Base-by-base conservation (phyloP, 2,888 invertebrate species). In the Dorcus parallelipipedus region DNA sequence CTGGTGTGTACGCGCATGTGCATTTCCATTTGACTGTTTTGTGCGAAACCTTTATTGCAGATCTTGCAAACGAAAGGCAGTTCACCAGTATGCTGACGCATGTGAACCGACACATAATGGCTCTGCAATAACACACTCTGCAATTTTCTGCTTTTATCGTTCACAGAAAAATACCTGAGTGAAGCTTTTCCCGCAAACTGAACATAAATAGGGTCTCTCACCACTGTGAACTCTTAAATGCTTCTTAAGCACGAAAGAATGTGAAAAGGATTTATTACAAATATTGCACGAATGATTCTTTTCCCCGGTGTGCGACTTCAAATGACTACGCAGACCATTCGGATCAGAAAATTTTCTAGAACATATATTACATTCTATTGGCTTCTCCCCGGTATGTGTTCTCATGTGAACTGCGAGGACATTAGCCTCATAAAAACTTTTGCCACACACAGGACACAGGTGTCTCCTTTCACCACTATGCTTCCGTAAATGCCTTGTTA, bases 1-100 rank as follows among this genome's bases (percentile, higher is more conserved):
- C 74, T 74, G 1, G 73, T 72, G 56, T 75, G 75, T 9, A 68
- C 64, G 23, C 74, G 59, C 26, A 66, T 63, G 54, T 75, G 75
- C 62, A 73, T 70, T 63, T 73, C 69, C 61, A 74, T 59, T 56
- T 74, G 73, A 52, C 71, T 70, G 54, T 72, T 73, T 58, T 75
- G 75, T 0, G 69, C 66, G 54, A 74, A 75, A 42, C 70, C 65
- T 62, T 73, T 74, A 17, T 66, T 64, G 51, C 75, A 75, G 20
- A 69, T 60, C 5, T 59, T 61, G 58, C 75, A 75, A 10, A 61
- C 61, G 53, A 65, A 75, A 0, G 74, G 73, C 20, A 72, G 59
- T 59, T 74, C 73, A 4, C 74, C 75, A n/a, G 74, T 74, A 58
- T 75, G 75, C 60, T 73, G 72, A 40, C 73, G 55, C 74, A 75